A percentile compares a stretch with the other conserved stretches of the same genome.
Conservation (phyloP, 2,888 invertebrate genomes). For the Bibio marci region DNA sequence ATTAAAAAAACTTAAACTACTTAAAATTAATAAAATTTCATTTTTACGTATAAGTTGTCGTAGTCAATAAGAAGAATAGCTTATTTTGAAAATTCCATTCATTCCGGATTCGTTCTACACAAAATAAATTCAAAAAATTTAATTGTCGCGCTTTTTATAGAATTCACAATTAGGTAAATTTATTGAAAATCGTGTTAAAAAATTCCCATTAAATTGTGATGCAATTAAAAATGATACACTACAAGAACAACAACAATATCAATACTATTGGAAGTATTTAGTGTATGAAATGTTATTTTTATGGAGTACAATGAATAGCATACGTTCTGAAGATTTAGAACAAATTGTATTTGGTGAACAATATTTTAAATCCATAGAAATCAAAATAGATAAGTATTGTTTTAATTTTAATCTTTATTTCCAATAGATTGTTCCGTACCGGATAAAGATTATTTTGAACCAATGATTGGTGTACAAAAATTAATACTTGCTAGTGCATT, state of each 20-base stretch:
- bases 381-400: neutral
- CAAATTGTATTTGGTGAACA: slow-evolving; percentile 28
- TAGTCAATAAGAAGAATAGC: no score
- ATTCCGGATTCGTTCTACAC: no score
- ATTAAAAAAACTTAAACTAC: no score
- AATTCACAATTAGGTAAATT: slow-evolving; percentile 29
- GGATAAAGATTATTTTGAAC: slow-evolving; percentile 24
- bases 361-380: slow-evolving; percentile 14
- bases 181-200: slow-evolving; percentile 23
- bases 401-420: neutral
- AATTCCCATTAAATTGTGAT: slow-evolving; percentile 12
- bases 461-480: slow-evolving; percentile 36
- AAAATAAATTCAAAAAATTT: neutral
- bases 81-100: no score
- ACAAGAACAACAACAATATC: slow-evolving; percentile 11
- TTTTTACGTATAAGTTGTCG: no score
- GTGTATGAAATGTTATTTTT: slow-evolving; percentile 47
- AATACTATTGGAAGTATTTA: slow-evolving; percentile 36
- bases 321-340: slow-evolving; percentile 25
- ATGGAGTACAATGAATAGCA: slow-evolving; percentile 48
- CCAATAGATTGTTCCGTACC: slow-evolving; percentile 6
- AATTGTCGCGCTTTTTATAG: slow-evolving; percentile 9
- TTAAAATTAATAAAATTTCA: no score
- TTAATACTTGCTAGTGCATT: slow-evolving; percentile 35
- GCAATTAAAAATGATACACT: no score